Base-by-base conservation (phyloP, 2,888 invertebrate genomes). In the Thereva unica region DNA sequence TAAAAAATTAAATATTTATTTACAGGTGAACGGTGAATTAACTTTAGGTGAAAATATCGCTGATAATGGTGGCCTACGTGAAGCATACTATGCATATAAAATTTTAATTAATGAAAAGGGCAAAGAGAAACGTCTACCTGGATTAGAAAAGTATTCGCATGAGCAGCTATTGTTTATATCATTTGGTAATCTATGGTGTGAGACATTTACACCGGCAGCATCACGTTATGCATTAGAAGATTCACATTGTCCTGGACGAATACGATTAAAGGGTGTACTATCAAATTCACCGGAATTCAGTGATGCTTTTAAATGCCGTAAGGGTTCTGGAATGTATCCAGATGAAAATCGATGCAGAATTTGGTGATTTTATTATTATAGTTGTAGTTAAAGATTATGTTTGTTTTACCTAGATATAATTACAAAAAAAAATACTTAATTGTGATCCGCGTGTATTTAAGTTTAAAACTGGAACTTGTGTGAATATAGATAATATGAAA, bases 151-250 rank as follows among this genome's bases (percentile, higher is more conserved):
- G 35, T 87, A 86, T 73, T 84, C 85, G 0, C 85, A 87, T 55
- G 88, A 90, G 49, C 93, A 93, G 76, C 79, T 93, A 68, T 88
- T 93, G 77, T 93, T 92, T 78, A 83, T 93, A 38, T 86, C 91
- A 0, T 93, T 88, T 78, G 92, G 89, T 44, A 93, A 92, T 80
- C 83, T 93, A 8, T 95, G 95, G 95, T 95, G 95, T 77, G 92
- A 93, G 76, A 85, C 87, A 40, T 86, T 85, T 70, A 89, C 88
- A 42, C 82, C 82, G 37, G 85, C 86, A 40, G 86, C 89, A 0
- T 77, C 90, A 6, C 82, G 83, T 52, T 84, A 85, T 71, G 88
- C 90, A 68, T 76, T 91, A 3, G 83, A 85, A 67, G 92, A 92
- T 73, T 86, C 88, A 55, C 92, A 93, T 74, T 87, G 90, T 68